Base-by-base conservation (phyloP, 2,797 vertebrate genomes). In the Paguma larvata region DNA sequence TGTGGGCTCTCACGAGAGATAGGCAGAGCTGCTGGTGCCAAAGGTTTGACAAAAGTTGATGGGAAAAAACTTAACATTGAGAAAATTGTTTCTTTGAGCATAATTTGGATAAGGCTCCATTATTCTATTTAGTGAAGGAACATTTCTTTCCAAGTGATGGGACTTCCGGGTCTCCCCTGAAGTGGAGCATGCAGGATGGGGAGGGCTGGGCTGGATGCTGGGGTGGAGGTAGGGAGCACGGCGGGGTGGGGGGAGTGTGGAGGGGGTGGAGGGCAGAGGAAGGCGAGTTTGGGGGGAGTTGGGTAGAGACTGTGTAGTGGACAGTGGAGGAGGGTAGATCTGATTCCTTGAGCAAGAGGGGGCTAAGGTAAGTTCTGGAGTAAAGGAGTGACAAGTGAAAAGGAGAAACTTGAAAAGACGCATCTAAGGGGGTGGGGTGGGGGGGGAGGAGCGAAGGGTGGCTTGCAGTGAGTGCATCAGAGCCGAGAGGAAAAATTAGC, bases 21-120 rank as follows among this genome's bases (percentile, higher is more conserved):
- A 96, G 97, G 89, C 91, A 95, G 90, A 92, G 87, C 73, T 95
- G 85, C n/a, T 38, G 75, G 46, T 91, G 80, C 92, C 96, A 94
- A 91, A 96, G 82, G 53, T 93, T 94, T 87, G 89, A 96, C 70
- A 89, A 87, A 97, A 97, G 91, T 68, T 48, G 89, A 77, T 91
- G 83, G 88, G 59, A 88, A 80, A 70, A 91, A 95, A 91, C 38
- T 91, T 75, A 93, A 94, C 90, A 75, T 21, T 67, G 87, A 97
- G 85, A 97, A 95, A 95, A 96, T 77, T 46, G 85, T 75, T 75
- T 95, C 89, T 96, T 94, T 90, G 95, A 88, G 77, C 32, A 85
- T 63, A 56, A 84, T 88, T 91, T 92, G 91, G 87, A 88, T 72
- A 95, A 94, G 41, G 85, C 63, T 83, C 48, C 72, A 68, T 91